A percentile compares a stretch with the other conserved stretches of the same genome.
These are phyloP conservation scores for Pandemis heparana DNA, from an alignment of 2,888 invertebrate genomes.

Conservation along the genomic window DNA sequence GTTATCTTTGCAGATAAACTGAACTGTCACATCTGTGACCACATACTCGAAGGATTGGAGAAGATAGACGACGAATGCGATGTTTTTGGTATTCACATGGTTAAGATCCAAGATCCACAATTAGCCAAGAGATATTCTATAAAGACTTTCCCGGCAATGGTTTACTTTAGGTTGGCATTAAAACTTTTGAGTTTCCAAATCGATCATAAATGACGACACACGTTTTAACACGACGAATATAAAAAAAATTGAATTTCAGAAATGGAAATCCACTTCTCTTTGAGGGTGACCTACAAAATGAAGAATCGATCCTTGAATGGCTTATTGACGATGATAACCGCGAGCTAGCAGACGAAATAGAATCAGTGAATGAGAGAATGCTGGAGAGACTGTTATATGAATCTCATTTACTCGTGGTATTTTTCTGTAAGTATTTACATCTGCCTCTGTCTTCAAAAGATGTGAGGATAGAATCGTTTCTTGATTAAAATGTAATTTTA, in stretches of 20 bases:
- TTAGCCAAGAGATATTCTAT: constrained; percentile 97
- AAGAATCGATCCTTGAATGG: constrained; percentile 97
- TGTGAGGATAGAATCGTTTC: neutral
- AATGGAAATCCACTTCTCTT: constrained; percentile 95
- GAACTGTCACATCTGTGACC: constrained; percentile 96
- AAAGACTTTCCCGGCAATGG: constrained; percentile 96
- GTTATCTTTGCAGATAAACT: constrained; percentile 89
- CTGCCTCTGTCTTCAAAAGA: neutral
- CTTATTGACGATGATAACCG: constrained; percentile 96
- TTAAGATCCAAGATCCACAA: constrained; percentile 96
- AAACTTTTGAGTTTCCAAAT: neutral
- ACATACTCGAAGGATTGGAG: constrained; percentile 94
- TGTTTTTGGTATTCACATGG: constrained; percentile 96
- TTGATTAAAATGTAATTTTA: neutral
- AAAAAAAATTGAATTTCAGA: constrained; percentile 77
- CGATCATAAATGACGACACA: neutral
- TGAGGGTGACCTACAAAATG: constrained; percentile 96
- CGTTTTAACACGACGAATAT: neutral
- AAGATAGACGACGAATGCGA: constrained; percentile 96
- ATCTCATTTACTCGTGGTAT: constrained; percentile 95
- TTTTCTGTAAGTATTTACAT: constrained; percentile 90
- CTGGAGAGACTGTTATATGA: constrained; percentile 93
- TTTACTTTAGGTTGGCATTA: constrained; percentile 91
- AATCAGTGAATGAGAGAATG: constrained; percentile 96
- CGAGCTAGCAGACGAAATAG: constrained; percentile 97